Conservation (phyloP, 1,140 invertebrate genomes). For the Matsumurasca onukii region DNA sequence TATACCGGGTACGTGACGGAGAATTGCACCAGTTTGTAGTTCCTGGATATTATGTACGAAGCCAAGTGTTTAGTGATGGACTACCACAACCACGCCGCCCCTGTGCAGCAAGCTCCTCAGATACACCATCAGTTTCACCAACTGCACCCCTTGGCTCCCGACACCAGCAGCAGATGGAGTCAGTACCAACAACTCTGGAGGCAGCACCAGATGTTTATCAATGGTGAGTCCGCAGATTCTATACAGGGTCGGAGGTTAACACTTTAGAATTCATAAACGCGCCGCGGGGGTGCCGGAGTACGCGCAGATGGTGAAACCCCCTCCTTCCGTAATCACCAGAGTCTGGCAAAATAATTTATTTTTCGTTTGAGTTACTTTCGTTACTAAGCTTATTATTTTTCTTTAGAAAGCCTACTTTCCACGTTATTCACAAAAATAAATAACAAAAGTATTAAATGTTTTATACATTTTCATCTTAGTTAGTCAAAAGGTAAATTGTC, state of each 20-base stretch:
- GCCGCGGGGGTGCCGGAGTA: too few relatives aligned
- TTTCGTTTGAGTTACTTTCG: too few relatives aligned
- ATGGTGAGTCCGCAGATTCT: conserved; percentile 45
- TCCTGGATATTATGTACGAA: conserved; percentile 39
- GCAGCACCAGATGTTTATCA: conserved; percentile 54
- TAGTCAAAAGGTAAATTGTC: too few relatives aligned
- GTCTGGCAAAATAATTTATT: too few relatives aligned
- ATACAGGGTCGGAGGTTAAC: not conserved
- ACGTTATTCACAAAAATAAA: too few relatives aligned
- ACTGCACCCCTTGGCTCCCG: conserved; percentile 53
- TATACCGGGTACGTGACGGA: not conserved
- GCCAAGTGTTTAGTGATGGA: conserved; percentile 45
- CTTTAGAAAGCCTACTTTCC: too few relatives aligned
- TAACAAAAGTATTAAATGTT: too few relatives aligned
- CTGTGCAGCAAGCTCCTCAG: conserved; percentile 37
- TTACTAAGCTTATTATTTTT: too few relatives aligned
- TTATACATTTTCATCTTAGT: too few relatives aligned
- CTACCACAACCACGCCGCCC: conserved; percentile 39
- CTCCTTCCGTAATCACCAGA: too few relatives aligned
- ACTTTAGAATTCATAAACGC: not conserved
- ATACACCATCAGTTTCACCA: conserved; percentile 51
- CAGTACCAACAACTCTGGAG: conserved; percentile 58
- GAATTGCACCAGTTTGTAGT: conserved; percentile 3
- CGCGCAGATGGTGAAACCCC: too few relatives aligned
- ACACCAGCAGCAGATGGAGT: conserved; percentile 53